A percentile compares a stretch with the other conserved stretches of the same genome.
These are phyloP conservation scores for Anoura caudifer DNA, from an alignment of 2,113 vertebrate species.

Conservation along the genomic window DNA sequence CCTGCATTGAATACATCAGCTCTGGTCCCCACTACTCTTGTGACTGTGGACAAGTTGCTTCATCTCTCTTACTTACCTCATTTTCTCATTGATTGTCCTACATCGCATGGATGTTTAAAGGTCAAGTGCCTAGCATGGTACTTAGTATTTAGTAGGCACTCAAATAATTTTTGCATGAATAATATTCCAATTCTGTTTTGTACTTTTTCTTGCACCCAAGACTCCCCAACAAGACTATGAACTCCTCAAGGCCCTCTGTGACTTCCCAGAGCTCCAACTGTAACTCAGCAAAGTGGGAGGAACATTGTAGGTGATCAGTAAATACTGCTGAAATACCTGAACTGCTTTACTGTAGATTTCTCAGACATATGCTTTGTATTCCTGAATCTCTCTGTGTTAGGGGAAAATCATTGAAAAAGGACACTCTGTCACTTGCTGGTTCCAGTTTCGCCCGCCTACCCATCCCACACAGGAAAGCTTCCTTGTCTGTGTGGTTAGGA, in stretches of 20 bases:
- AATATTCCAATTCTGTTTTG: background rate
- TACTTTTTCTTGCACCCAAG: background rate
- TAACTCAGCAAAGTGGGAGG: background rate
- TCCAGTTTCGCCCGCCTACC: slow-evolving; percentile 41
- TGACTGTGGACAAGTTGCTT: background rate
- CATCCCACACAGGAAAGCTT: background rate
- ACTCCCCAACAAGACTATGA: background rate
- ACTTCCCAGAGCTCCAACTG: background rate
- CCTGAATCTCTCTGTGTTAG: background rate
- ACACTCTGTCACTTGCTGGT: slow-evolving; percentile 18
- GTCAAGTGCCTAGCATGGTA: background rate
- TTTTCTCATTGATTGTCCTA: background rate
- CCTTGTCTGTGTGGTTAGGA: slow-evolving; percentile 66
- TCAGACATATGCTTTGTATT: slow-evolving; percentile 46
- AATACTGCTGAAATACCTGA: background rate
- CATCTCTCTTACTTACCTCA: background rate
- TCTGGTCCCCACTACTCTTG: background rate
- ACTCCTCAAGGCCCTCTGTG: background rate
- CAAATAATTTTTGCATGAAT: background rate
- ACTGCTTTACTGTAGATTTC: background rate
- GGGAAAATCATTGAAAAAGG: background rate
- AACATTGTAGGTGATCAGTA: background rate
- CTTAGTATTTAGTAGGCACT: background rate
- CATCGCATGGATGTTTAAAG: background rate
- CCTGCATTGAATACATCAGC: background rate